Percentiles rank a stretch among this genome's conserved stretches.
Evolutionary conservation across 1,140 invertebrate genomes (phyloP).

Genomic region (Megathymus violae): DNA sequence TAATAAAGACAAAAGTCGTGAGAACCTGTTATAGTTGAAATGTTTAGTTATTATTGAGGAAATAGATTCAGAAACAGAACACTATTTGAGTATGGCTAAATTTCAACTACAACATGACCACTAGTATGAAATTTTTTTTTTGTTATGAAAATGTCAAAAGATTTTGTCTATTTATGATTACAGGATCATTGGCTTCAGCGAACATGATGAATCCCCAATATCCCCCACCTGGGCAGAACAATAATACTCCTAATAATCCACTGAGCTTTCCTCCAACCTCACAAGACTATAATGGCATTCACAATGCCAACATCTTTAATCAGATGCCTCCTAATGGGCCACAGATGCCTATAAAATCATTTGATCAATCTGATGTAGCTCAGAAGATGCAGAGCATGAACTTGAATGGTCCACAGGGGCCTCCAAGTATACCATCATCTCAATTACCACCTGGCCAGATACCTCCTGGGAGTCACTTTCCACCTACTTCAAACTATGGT

Average conservation of each 20-base stretch:
- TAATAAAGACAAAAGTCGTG: no score
- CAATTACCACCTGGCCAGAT: constrained; percentile 72
- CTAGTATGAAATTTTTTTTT: no score
- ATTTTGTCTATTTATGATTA: constrained; percentile 35
- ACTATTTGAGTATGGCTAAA: no score
- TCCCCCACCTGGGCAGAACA: constrained; percentile 76
- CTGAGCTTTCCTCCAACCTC: constrained; percentile 60
- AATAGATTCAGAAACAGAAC: no score
- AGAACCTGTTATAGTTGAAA: no score
- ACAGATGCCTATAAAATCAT: constrained; percentile 50
- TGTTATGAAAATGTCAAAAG: no score
- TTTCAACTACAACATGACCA: no score
- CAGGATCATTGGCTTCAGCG: constrained; percentile 57
- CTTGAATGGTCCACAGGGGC: constrained; percentile 65
- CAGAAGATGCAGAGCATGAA: constrained; percentile 79
- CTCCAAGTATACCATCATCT: constrained; percentile 54
- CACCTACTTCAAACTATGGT: constrained; percentile 57
- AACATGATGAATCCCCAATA: constrained; percentile 80
- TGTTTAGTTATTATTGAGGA: no score
- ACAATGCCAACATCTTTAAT: constrained; percentile 69
- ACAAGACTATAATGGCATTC: constrained; percentile 72
- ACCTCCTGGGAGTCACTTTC: constrained; percentile 59
- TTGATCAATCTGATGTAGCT: constrained; percentile 63
- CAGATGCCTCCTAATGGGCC: constrained; percentile 64
- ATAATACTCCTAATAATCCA: constrained; percentile 72